phyloP scores from a whole-genome alignment of 2,113 vertebrate genomes.

The Onychorhynchus coronatus region DNA sequence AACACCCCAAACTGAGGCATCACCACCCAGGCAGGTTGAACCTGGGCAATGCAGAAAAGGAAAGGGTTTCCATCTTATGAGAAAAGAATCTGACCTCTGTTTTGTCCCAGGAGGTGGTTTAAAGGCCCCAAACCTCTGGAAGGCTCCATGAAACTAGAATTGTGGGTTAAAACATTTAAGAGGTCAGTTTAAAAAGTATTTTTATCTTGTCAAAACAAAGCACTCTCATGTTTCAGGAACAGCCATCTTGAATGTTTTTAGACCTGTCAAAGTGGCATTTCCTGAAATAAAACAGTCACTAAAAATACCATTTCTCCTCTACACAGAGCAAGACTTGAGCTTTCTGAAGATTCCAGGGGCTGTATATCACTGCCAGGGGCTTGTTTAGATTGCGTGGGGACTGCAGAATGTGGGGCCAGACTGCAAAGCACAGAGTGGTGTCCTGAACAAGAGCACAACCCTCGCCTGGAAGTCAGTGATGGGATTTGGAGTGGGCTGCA shows the following conservation, averaged over 20 bases:
- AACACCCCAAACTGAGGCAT: not conserved
- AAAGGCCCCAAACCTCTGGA: not conserved
- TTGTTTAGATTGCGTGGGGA: not conserved
- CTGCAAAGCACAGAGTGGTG: rapidly evolving
- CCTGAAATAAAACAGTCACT: not conserved
- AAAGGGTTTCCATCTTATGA: not conserved
- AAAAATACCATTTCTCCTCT: not conserved
- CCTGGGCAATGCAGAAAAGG: not conserved
- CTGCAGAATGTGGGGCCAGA: not conserved
- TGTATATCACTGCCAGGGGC: not conserved
- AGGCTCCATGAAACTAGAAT: not conserved
- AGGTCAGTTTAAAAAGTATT: not conserved
- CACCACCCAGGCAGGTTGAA: not conserved
- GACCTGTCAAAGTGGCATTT: not conserved
- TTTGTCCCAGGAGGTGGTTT: not conserved
- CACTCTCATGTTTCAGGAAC: not conserved
- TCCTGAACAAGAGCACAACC: not conserved
- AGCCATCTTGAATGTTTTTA: not conserved
- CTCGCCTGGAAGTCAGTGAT: not conserved
- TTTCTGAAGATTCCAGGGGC: not conserved
- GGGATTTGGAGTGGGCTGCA: rapidly evolving
- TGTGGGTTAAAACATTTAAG: not conserved
- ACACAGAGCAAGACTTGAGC: not conserved
- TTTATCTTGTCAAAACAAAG: constrained; percentile 17
- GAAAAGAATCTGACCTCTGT: not conserved